These are phyloP conservation scores for Erpornis zantholeuca DNA, from an alignment of 2,113 vertebrate genomes.

Conservation along the genomic window DNA sequence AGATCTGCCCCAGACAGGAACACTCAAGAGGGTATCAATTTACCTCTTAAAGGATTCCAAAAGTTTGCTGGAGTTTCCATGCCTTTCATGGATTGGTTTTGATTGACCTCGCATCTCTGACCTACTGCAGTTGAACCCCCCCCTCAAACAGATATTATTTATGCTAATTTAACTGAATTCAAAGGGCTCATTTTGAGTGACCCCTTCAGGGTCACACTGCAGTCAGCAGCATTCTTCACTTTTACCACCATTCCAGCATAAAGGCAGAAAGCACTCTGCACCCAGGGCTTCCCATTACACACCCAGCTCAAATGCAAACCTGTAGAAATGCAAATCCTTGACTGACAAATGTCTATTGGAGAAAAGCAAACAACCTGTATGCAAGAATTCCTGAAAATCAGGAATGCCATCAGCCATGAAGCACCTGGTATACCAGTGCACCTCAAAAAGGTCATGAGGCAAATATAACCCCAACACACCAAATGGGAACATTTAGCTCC, in stretches of 20 bases:
- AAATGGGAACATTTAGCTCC: background rate
- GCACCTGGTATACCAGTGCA: background rate
- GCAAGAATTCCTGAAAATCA: background rate
- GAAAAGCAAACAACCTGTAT: background rate
- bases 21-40: background rate
- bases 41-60: background rate
- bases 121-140: background rate
- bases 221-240: background rate
- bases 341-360: background rate
- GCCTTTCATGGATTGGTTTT: background rate
- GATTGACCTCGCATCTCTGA: background rate
- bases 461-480: background rate
- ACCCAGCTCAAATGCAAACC: background rate
- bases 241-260: background rate
- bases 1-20: background rate
- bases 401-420: background rate
- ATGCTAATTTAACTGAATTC: background rate
- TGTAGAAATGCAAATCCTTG: background rate
- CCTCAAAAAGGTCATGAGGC: background rate
- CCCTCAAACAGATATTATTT: background rate
- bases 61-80: background rate
- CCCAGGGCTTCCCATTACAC: background rate
- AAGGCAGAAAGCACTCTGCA: background rate
- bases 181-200: background rate
- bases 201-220: background rate